phyloP scores from a whole-genome alignment of 2,888 invertebrate genomes.

The Acanthoscelides obtectus region DNA sequence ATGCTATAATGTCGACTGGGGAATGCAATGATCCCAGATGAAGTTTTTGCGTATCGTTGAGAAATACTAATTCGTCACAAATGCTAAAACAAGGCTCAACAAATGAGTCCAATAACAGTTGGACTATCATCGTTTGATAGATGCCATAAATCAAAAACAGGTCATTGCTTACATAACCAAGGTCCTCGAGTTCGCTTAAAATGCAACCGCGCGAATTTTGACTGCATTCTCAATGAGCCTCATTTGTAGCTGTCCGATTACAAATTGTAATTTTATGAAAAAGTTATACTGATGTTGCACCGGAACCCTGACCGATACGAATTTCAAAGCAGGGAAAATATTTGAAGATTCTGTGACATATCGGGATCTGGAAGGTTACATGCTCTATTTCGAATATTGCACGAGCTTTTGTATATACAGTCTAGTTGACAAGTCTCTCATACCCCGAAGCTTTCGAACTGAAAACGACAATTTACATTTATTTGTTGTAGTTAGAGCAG shows the following conservation, averaged over 20 bases:
- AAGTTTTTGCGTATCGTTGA: neutral
- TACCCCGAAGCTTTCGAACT: too few species aligned
- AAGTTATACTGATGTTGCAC: neutral
- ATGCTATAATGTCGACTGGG: too few species aligned
- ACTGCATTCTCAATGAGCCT: constrained; percentile 19
- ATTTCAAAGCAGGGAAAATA: neutral
- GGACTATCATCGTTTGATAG: neutral
- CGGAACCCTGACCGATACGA: neutral
- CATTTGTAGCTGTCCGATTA: constrained; percentile 22
- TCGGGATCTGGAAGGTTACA: neutral
- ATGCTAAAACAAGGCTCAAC: neutral
- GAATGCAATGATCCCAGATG: too few species aligned
- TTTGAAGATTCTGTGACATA: neutral
- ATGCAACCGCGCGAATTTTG: constrained; percentile 11
- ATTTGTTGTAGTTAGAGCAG: too few species aligned
- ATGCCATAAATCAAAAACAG: neutral
- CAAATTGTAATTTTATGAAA: constrained; percentile 16
- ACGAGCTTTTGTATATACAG: neutral
- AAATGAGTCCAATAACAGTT: neutral
- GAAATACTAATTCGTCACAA: neutral
- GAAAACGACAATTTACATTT: too few species aligned
- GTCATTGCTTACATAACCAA: neutral
- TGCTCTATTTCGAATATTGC: neutral
- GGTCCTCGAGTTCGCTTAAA: constrained; percentile 6
- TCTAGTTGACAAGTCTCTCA: neutral